Evolutionary conservation across 1,140 invertebrate genomes (phyloP), one percentile per base, ranked within the genome.

Genomic region (Listronotus oregonensis): DNA sequence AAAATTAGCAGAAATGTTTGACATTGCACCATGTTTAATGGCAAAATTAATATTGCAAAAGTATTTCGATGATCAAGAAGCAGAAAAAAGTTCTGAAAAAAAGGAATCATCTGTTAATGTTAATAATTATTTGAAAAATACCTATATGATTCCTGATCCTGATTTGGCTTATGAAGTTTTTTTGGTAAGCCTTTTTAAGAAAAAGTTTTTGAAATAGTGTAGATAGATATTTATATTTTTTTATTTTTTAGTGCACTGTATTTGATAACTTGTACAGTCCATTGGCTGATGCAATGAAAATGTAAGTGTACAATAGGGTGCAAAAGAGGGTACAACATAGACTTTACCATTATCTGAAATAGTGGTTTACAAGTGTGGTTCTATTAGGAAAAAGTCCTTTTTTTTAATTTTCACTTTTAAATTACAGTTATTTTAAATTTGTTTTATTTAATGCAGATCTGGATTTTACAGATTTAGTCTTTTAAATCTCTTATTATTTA

Each of bases 211-310:
- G 5, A 76, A 59, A 82, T 83, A 75, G 80, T 82, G 66, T 82
- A 83, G n/a, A 57, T 37, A 4, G 58, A 57, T 37, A 52, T 40
- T 9, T 17, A 27, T 4, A 14, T 49, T 14, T 55, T 56, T 10
- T 67, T 52, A 67, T 70, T 51, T 81, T 82, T 61, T 75, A 82
- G 82, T 89, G 87, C 74, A 83, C 86, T n/a, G 77, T 90, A 42
- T 83, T 86, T 79, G 90, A 93, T 79, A 87, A 90, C 73, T 82
- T 86, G 63, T 93, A 94, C 81, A 92, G 92, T 60, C 86, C 87
- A 58, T 82, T 89, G 75, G 83, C 87, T 67, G 90, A 93, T 80
- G 82, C 86, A 32, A 88, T 91, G 43, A 90, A 87, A 82, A 83
- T 83, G 87, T 89, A 82, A 79, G 82, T 81, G 68, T 56, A 17